These are phyloP conservation scores for Lophura nycthemera DNA, from an alignment of 2,113 vertebrate species.

Conservation along the genomic window DNA sequence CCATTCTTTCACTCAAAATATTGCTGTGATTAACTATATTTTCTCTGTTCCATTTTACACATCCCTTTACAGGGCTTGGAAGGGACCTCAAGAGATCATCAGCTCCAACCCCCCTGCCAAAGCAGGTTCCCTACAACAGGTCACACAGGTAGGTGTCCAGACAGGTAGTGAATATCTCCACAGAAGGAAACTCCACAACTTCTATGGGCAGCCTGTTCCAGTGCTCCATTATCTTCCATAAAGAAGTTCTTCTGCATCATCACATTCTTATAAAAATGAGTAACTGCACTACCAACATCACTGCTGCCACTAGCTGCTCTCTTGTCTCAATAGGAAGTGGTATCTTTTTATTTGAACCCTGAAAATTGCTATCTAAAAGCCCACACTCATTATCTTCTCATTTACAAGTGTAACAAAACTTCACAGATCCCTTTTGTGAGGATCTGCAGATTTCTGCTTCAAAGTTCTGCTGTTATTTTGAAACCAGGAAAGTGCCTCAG, in stretches of 20 bases:
- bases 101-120: no score
- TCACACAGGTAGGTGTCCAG: no score
- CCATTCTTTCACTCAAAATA: not conserved
- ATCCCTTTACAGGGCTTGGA: no score
- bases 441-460: not conserved
- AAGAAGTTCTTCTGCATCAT: not conserved
- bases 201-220: no score
- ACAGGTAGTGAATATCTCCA: no score
- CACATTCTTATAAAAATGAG: not conserved
- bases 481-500: not conserved
- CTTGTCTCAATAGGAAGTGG: not conserved
- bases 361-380: not conserved
- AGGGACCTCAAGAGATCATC: no score
- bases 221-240: no score
- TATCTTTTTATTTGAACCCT: not conserved
- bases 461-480: not conserved
- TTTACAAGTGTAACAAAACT: not conserved
- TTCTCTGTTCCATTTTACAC: not conserved
- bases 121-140: no score
- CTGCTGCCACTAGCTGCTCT: not conserved
- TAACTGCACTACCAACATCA: not conserved
- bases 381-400: not conserved
- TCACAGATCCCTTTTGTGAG: not conserved
- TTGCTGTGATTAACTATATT: not conserved
- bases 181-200: no score